Evolutionary conservation across 2,797 vertebrate genomes (phyloP), one percentile per base, ranked within the genome.

Genomic region (Sebastes hubbsi): DNA sequence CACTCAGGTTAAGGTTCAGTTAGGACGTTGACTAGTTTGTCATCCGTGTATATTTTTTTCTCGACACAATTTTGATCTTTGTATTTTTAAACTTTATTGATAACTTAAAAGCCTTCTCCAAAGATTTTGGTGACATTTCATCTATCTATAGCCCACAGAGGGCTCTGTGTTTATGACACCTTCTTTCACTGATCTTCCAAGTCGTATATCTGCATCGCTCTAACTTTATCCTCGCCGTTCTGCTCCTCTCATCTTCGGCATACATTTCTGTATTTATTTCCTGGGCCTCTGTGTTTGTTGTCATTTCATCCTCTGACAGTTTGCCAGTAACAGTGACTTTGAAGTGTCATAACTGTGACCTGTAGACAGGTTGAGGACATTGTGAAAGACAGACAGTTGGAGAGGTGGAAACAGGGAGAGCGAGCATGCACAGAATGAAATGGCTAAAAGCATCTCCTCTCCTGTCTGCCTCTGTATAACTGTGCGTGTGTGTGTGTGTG

Each of bases 311-410:
- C 69, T 34, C 75, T 90, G 89, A 88, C 82, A 88, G 86, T 87
- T 87, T 79, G 34, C 61, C 61, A 16, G 78, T 59, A 78, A 86
- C 89, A 27, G 69, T 84, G 76, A 77, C 91, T 94, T 92, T 93
- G 91, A 93, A 85, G 86, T 90, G 87, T 78, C 74, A 72, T 64
- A 72, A 59, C 81, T 88, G 87, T 92, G 81, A 92, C 90, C 90
- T 81, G 81, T 75, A 86, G 91, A 88, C 83, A 64, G 83, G 83
- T 72, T 59, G 71, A 82, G 85, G 84, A 84, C 78, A 72, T 24
- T 24, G 67, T 63, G 67, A 74, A 64, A 73, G 79, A 78, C n/a
- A 75, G 77, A 88, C 42, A 63, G 22, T 29, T 34, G 67, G 58
- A 70, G 56, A 65, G 42, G 61, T 71, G 63, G 59, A 77, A 72